These are phyloP conservation scores for Pammene fasciana DNA, from an alignment of 2,888 invertebrate genomes.

Conservation along the genomic window DNA sequence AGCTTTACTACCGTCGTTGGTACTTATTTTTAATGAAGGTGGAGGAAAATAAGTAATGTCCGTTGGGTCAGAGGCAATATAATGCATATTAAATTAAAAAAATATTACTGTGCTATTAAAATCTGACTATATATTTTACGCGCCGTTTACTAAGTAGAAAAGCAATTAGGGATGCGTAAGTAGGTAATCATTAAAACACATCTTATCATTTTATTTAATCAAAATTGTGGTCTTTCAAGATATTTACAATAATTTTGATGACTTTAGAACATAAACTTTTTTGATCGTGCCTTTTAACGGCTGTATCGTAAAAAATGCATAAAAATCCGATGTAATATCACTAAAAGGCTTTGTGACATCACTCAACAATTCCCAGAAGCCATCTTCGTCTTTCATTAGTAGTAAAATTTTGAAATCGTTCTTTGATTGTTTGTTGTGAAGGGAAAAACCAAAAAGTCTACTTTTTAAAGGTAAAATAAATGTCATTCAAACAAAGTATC, in stretches of 20 bases:
- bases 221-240: no score
- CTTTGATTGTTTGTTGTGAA: conserved; percentile 10
- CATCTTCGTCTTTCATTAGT: conserved; percentile 24
- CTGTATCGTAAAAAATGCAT: conserved; percentile 37
- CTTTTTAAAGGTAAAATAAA: not conserved
- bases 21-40: conserved; percentile 21
- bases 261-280: not conserved
- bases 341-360: conserved; percentile 25
- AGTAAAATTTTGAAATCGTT: conserved; percentile 23
- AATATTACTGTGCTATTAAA: not conserved
- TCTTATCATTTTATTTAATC: no score
- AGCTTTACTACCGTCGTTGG: conserved; percentile 7
- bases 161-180: no score
- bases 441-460: no score
- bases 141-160: no score
- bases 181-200: no score
- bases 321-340: conserved; percentile 37
- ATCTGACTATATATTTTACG: not conserved
- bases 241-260: not conserved
- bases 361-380: conserved; percentile 1
- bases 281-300: conserved; percentile 1
- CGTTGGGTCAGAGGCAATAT: not conserved
- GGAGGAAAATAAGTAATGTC: not conserved
- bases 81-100: not conserved
- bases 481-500: no score